Conservation (phyloP, 2,113 vertebrate species). For the Alosa alosa region DNA sequence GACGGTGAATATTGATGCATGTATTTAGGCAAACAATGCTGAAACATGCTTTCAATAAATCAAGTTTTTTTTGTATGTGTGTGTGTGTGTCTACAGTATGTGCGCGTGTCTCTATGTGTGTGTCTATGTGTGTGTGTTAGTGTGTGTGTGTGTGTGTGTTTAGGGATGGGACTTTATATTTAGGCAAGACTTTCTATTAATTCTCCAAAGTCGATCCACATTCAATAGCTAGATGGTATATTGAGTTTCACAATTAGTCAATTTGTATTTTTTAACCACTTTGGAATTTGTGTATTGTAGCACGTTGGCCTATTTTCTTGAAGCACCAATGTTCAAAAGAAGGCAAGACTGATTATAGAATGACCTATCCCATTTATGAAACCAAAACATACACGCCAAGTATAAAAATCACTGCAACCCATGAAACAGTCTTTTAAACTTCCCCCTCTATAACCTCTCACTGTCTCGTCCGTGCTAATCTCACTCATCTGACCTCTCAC, state of each 20-base stretch:
- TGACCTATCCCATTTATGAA: background rate
- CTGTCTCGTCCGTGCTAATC: slow-evolving; percentile 37
- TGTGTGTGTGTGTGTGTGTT: background rate
- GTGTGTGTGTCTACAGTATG: background rate
- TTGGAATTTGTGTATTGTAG: background rate
- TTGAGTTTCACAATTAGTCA: too few species aligned
- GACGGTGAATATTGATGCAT: slow-evolving; percentile 4
- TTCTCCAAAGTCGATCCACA: too few species aligned
- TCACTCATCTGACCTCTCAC: slow-evolving; percentile 31
- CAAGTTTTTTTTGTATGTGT: slow-evolving; percentile 8
- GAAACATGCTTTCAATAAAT: background rate
- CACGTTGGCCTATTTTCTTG: too few species aligned
- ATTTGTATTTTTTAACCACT: too few species aligned
- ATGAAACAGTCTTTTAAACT: slow-evolving; percentile 30
- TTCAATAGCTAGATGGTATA: too few species aligned
- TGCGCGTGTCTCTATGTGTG: background rate
- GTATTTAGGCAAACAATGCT: background rate
- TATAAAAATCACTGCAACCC: background rate
- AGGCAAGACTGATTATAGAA: background rate
- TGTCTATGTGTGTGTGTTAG: slow-evolving; percentile 38
- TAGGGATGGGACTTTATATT: too few species aligned
- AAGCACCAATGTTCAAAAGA: background rate
- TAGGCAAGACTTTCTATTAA: background rate
- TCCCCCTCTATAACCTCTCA: background rate
- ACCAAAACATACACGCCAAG: slow-evolving; percentile 47